Evolutionary conservation across 2,797 vertebrate species (phyloP), one percentile per base, ranked within the genome.

Genomic region (Semaprochilodus insignis): DNA sequence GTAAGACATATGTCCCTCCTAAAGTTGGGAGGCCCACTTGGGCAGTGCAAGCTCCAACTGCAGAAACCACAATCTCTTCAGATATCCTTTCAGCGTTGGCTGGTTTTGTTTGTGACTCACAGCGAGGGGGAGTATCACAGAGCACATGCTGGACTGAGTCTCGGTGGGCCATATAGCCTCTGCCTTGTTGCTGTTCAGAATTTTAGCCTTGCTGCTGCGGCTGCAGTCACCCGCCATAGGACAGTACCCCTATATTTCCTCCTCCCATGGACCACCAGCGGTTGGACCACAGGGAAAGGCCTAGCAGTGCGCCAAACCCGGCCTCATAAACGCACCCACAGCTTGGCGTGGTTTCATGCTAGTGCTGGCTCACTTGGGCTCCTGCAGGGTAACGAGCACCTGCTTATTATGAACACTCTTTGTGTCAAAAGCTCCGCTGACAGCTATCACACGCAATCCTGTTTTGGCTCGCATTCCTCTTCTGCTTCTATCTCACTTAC

Each of bases 211-310:
- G n/a, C 73, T 57, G 77, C 76, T 51, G 70, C 75, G 66, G 77
- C 34, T 1, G 52, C 60, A 73, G 82, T 85, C 78, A 83, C 74
- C 75, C 63, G 69, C 31, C 11, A 52, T 54, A 51, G 40, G 70
- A 85, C 55, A 74, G 72, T 23, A 81, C 80, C 74, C 75, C 55
- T 84, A 71, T 78, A 63, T 82, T 83, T 70, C 72, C 73, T 70
- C 57, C 52, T 80, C 55, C 36, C 31, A 51, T 66, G 77, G 88
- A 89, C 87, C 89, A 89, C 87, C 85, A 83, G 82, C 31, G 77
- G 79, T 59, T 65, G 67, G 87, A 89, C 87, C 87, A 88, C 89
- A 87, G 87, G 77, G 82, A 74, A 81, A 67, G 81, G 82, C 44
- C 72, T 36, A 16, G 55, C 14, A 60, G 25, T 7, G 25, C 4